Conservation (phyloP, 1,140 invertebrate genomes). For the Metaphire vulgaris region DNA sequence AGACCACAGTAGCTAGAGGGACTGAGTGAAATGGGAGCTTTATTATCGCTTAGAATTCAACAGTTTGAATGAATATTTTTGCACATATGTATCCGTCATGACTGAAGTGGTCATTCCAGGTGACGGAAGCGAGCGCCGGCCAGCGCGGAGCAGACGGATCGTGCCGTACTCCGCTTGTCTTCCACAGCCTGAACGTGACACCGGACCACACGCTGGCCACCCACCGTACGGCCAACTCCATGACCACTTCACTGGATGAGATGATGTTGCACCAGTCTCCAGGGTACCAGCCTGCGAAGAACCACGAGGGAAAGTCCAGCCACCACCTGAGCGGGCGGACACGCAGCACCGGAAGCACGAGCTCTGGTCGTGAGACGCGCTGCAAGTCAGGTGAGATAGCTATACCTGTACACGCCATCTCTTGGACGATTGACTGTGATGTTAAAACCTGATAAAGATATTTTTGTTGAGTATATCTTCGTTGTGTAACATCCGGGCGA, state of each 20-base stretch:
- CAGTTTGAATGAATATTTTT: too few species aligned
- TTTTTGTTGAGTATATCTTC: too few species aligned
- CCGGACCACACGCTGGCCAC: slow-evolving; percentile 18
- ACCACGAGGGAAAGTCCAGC: not conserved
- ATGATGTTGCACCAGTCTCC: not conserved
- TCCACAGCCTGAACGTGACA: slow-evolving; percentile 25
- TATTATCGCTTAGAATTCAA: too few species aligned
- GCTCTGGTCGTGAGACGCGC: not conserved
- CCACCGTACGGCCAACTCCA: slow-evolving; percentile 12
- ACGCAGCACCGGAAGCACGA: not conserved
- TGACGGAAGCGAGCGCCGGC: too few species aligned
- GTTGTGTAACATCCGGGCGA: too few species aligned
- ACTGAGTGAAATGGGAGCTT: too few species aligned
- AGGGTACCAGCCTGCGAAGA: not conserved
- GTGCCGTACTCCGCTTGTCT: slow-evolving; percentile 15
- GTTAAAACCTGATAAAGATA: too few species aligned
- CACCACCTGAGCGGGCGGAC: not conserved
- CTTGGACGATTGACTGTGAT: too few species aligned
- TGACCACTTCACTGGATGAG: slow-evolving; percentile 8
- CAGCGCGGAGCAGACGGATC: not conserved
- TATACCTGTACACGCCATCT: too few species aligned
- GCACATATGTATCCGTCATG: too few species aligned
- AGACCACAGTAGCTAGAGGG: too few species aligned
- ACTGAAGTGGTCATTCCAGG: too few species aligned
- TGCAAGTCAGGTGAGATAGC: not conserved